Evolutionary conservation across 1,140 invertebrate genomes (phyloP), one percentile per base, ranked within the genome.

Genomic region (Drosophila sp.): DNA sequence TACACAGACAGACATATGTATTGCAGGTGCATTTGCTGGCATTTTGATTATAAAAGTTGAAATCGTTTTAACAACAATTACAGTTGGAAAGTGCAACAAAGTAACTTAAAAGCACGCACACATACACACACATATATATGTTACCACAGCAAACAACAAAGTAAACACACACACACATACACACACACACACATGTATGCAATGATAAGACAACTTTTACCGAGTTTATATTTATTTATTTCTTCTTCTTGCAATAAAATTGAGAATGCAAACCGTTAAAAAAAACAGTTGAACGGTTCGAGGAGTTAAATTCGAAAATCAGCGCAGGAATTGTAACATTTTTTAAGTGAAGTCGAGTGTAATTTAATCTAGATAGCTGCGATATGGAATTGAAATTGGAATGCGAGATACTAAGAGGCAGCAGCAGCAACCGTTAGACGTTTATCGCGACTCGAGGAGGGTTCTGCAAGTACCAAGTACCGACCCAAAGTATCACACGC

Each of bases 361-460:
- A 66, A 66, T 58, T 66, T 66, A 58, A 67, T 67, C 34, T 59
- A 45, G 16, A 34, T 21, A 61, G 53, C 54, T 51, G 40, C 46
- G 25, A 51, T 40, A 50, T 50, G 11, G 46, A 61, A 61, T 50
- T 32, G 25, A 38, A 53, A 53, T 53, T 36, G 50, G 14, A 53
- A 53, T 53, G 8, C 32, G 51, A 54, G 51, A 40, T 34, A 40
- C 34, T 16, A 32, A 54, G 51, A 54, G 16, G 36, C 34, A 38
- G 45, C 45, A 38, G 16, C 57, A 45, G 69, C 63, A 65, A 45
- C 46, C 69, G 61, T 64, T 63, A 57, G 43, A 46, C 65, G 65
- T 69, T 69, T 69, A 69, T 45, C 69, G 69, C 69, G 69, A 66
- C 45, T 72, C 69, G 69, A 66, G 53, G 62, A 57, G 61, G 69